Evolutionary conservation across 1,140 invertebrate genomes (phyloP).

Genomic region (Cardiocondyla obscurior): DNA sequence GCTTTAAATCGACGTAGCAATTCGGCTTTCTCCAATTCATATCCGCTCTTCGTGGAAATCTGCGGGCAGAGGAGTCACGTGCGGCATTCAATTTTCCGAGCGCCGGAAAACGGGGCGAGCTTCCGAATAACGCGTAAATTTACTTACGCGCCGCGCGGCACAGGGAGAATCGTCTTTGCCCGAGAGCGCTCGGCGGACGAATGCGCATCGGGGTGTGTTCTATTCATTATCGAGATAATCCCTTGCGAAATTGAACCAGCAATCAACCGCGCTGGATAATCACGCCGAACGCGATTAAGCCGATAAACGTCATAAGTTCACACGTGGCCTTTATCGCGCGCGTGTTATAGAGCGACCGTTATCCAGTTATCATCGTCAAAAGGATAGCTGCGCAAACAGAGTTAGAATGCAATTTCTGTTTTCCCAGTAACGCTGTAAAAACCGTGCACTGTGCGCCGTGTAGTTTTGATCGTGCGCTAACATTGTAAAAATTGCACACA

Average conservation of each 20-base stretch:
- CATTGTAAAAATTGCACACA: background rate
- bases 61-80: background rate
- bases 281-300: constrained; percentile 5
- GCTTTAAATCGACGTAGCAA: background rate
- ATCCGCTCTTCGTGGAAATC: background rate
- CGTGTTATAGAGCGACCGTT: background rate
- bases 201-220: too few relatives aligned
- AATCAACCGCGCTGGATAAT: background rate
- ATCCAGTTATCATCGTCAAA: background rate
- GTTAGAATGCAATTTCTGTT: background rate
- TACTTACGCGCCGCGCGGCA: background rate
- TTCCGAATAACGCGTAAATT: constrained; percentile 5
- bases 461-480: constrained; percentile 25
- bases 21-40: background rate
- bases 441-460: background rate
- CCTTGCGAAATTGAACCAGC: constrained; percentile 1
- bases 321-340: background rate
- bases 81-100: background rate
- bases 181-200: background rate
- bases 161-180: background rate
- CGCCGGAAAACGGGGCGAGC: background rate
- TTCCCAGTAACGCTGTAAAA: background rate
- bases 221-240: constrained; percentile 17
- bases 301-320: constrained; percentile 30
- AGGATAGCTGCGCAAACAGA: background rate